Conservation (phyloP, 2,797 vertebrate species). For the Hippopotamyrus pictus region DNA sequence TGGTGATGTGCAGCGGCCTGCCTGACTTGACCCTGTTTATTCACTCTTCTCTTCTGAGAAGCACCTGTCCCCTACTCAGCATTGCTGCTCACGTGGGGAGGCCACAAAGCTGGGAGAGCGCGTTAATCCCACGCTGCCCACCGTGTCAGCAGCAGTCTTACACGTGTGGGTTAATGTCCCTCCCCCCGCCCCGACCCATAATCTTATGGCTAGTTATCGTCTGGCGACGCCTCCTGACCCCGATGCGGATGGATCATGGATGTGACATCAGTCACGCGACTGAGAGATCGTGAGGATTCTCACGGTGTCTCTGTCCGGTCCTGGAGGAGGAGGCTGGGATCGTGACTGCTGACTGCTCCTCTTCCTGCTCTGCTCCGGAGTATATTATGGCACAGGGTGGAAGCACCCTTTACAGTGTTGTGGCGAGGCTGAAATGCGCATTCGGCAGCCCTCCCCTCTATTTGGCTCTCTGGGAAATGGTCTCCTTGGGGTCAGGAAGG, state of each 20-base stretch:
- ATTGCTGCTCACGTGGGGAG: neutral
- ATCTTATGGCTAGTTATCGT: neutral
- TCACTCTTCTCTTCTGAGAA: neutral
- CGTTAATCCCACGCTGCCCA: neutral
- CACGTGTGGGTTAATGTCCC: neutral
- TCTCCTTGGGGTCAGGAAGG: neutral
- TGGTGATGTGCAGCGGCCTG: neutral
- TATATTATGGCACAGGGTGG: neutral
- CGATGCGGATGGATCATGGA: neutral
- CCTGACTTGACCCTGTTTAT: neutral
- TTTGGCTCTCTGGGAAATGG: neutral
- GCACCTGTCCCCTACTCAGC: neutral
- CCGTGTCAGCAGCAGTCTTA: neutral
- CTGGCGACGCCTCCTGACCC: neutral
- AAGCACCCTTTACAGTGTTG: neutral
- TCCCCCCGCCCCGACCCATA: neutral
- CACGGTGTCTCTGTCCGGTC: conserved; percentile 33
- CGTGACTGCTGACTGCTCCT: neutral
- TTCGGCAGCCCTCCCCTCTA: neutral
- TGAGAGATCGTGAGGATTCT: conserved; percentile 18
- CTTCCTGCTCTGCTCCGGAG: neutral
- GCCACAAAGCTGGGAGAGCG: neutral
- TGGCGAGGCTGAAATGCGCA: neutral
- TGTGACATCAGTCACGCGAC: conserved; percentile 2
- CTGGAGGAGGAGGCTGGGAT: conserved; percentile 11